Conservation (phyloP, 1,140 invertebrate genomes). For the Orius laevigatus region DNA sequence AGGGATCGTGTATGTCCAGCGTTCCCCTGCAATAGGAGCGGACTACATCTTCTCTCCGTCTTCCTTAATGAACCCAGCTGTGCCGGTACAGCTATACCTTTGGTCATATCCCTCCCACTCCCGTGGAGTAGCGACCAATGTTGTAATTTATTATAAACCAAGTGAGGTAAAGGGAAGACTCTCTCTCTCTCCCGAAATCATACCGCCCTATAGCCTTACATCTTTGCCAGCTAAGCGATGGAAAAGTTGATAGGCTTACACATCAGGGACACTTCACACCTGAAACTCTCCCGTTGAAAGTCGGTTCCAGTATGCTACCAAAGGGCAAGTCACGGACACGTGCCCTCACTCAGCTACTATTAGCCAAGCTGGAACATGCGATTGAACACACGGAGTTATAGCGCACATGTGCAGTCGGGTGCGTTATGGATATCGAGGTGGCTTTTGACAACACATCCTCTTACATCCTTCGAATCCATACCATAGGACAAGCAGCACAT, state of each 20-base stretch:
- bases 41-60: constrained; percentile 2
- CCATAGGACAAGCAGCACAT: constrained; percentile 3
- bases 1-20: constrained; percentile 18
- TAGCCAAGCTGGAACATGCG: not conserved
- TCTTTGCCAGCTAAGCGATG: constrained; percentile 15
- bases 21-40: constrained; percentile 12
- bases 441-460: constrained; percentile 18
- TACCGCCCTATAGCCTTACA: constrained; percentile 16
- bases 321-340: not conserved
- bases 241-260: constrained; percentile 6
- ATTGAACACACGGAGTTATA: not conserved
- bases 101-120: constrained; percentile 10
- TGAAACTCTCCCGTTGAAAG: not conserved
- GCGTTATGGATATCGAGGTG: constrained; percentile 16
- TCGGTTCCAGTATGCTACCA: not conserved
- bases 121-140: constrained; percentile 8
- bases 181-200: constrained; percentile 5
- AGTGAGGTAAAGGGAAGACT: constrained; percentile 10
- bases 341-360: not conserved
- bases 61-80: not conserved
- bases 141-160: constrained; percentile 18
- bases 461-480: not conserved
- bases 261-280: constrained; percentile 2
- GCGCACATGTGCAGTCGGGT: not conserved
- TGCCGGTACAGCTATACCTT: constrained; percentile 9